Conservation (phyloP, 2,797 vertebrate species). For the Pseudochaenichthys georgianus region DNA sequence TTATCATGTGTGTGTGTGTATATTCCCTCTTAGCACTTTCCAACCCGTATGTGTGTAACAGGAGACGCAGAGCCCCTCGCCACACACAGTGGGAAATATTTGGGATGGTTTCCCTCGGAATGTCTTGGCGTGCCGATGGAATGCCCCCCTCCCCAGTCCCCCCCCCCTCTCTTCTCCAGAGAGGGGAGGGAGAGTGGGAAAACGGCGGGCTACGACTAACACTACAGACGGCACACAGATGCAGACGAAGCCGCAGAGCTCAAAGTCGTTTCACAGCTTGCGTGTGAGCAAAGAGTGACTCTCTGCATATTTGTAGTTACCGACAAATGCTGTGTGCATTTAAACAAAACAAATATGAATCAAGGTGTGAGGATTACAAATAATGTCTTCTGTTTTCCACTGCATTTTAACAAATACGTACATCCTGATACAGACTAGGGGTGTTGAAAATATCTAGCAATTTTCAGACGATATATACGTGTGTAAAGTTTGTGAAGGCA, state of each 20-base stretch:
- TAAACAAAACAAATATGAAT: background rate
- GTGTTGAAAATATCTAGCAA: too few relatives aligned
- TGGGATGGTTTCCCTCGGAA: conserved; percentile 89
- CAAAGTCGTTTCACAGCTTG: background rate
- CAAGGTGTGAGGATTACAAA: background rate
- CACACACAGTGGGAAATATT: conserved; percentile 85
- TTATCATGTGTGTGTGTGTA: conserved; percentile 19
- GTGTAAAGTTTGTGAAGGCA: too few relatives aligned
- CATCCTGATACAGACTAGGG: conserved; percentile 9
- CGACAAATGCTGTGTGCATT: background rate
- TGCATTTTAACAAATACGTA: conserved; percentile 3
- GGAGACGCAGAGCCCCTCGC: conserved; percentile 70
- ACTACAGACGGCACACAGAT: background rate
- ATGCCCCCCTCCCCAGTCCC: conserved; percentile 67
- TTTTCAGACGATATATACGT: too few relatives aligned
- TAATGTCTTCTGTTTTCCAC: conserved; percentile 1
- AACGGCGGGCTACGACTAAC: conserved; percentile 35
- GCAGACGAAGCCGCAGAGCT: background rate
- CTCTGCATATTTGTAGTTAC: background rate
- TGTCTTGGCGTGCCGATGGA: conserved; percentile 87
- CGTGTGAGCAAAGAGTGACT: background rate
- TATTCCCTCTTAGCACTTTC: conserved; percentile 25
- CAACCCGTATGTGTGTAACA: conserved; percentile 62
- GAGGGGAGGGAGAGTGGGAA: conserved; percentile 42
- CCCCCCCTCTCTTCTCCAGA: conserved; percentile 56